Percentiles rank a stretch among this genome's conserved stretches.
These are phyloP conservation scores for Adineta ricciae DNA, from an alignment of 2,888 invertebrate species.

Conservation along the genomic window DNA sequence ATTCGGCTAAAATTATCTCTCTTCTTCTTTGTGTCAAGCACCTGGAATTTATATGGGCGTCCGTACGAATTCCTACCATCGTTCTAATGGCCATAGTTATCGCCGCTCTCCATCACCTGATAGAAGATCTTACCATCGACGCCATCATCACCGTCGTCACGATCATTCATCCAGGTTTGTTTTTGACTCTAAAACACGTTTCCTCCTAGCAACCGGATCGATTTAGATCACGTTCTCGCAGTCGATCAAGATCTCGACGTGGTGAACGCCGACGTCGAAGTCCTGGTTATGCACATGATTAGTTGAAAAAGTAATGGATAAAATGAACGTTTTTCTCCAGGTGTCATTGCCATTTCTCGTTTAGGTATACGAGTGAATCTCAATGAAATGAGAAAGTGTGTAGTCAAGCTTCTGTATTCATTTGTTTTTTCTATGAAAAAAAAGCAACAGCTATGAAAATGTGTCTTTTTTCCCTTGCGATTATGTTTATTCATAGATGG, in stretches of 20 bases:
- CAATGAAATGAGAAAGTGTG: not conserved
- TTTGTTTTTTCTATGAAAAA: not conserved
- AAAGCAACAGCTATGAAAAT: not conserved
- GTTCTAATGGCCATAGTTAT: not conserved
- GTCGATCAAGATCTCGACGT: constrained; percentile 16
- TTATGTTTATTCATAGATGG: not conserved
- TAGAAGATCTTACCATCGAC: not conserved
- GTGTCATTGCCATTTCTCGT: not conserved
- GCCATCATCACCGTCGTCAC: not conserved
- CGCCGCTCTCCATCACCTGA: not conserved
- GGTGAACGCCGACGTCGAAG: not conserved
- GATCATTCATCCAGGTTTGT: not conserved
- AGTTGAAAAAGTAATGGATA: not conserved
- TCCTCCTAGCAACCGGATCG: too few species aligned
- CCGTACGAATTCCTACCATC: not conserved
- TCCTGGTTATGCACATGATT: not conserved
- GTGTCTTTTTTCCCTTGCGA: not conserved
- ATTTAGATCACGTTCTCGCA: not conserved
- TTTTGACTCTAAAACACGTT: not conserved
- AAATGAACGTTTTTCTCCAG: too few species aligned
- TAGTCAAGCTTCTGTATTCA: not conserved
- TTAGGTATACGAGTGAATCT: not conserved
- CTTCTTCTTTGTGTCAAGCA: not conserved
- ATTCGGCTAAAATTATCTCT: not conserved
- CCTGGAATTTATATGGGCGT: constrained; percentile 17